These are phyloP conservation scores for Oriolus oriolus DNA, from an alignment of 2,113 vertebrate genomes.

Conservation along the genomic window DNA sequence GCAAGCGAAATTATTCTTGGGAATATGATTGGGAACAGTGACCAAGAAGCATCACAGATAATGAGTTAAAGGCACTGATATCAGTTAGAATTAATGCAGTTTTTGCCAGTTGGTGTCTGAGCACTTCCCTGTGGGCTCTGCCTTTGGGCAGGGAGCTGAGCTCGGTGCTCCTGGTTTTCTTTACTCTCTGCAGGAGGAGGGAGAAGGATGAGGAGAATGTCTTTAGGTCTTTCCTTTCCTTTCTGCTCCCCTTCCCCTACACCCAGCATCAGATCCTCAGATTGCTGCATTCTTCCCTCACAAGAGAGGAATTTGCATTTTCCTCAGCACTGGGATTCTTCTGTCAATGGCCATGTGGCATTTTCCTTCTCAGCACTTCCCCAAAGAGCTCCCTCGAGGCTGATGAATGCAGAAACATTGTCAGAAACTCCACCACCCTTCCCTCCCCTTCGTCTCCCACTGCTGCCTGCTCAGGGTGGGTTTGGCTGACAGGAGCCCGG, in stretches of 20 bases:
- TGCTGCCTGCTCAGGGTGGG: background rate
- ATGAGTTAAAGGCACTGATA: background rate
- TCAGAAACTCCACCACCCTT: background rate
- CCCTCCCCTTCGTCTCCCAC: background rate
- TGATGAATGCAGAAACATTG: constrained; percentile 12
- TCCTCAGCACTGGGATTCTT: background rate
- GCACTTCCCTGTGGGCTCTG: rapidly evolving
- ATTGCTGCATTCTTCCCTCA: background rate
- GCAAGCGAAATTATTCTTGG: background rate
- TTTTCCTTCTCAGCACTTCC: constrained; percentile 40
- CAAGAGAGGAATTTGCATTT: background rate
- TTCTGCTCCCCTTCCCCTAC: background rate
- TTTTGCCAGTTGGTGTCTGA: background rate
- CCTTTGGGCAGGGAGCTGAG: background rate
- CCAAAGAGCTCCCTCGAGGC: constrained; percentile 13
- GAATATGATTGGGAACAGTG: background rate
- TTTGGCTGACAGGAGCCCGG: background rate
- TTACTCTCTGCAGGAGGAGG: background rate
- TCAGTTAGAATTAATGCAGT: background rate
- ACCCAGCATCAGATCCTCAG: background rate
- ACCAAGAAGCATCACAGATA: background rate
- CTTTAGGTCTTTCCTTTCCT: background rate
- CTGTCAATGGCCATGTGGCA: background rate
- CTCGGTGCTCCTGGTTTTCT: background rate
- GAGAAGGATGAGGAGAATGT: background rate